These are phyloP conservation scores for Melanotaenia trifasciata DNA, from an alignment of 2,797 vertebrate species.

Conservation along the genomic window DNA sequence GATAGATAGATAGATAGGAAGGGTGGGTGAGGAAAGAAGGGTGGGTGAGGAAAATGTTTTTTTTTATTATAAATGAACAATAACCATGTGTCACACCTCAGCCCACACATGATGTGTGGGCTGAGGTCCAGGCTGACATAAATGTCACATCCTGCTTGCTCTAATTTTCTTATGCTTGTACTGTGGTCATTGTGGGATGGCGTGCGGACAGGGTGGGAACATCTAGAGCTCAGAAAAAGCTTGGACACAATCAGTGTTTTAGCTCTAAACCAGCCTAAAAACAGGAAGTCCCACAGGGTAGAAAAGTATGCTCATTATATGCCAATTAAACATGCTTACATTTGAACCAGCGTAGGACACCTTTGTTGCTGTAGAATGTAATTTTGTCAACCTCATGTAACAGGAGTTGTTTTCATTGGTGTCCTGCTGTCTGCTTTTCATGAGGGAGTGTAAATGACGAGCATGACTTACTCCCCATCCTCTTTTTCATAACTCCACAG, in stretches of 20 bases:
- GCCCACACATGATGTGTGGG: too few species aligned
- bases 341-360: not conserved
- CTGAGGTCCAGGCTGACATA: conserved; percentile 10
- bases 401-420: not conserved
- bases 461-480: not conserved
- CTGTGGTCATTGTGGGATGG: conserved; percentile 34
- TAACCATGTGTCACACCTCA: too few species aligned
- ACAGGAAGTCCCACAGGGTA: not conserved
- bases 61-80: conserved; percentile 5
- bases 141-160: conserved; percentile 20
- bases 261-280: conserved; percentile 33
- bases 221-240: conserved; percentile 52
- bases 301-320: not conserved
- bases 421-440: not conserved
- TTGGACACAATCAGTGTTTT: conserved; percentile 38
- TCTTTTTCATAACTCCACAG: not conserved
- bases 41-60: too few species aligned
- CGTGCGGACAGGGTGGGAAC: conserved; percentile 47
- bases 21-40: too few species aligned
- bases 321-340: not conserved
- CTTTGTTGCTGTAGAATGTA: not conserved
- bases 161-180: conserved; percentile 19
- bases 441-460: not conserved
- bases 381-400: not conserved
- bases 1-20: too few species aligned